Evolutionary conservation across 2,888 invertebrate genomes (phyloP), one percentile per base, ranked within the genome.

Genomic region (Barypeithes pellucidus): DNA sequence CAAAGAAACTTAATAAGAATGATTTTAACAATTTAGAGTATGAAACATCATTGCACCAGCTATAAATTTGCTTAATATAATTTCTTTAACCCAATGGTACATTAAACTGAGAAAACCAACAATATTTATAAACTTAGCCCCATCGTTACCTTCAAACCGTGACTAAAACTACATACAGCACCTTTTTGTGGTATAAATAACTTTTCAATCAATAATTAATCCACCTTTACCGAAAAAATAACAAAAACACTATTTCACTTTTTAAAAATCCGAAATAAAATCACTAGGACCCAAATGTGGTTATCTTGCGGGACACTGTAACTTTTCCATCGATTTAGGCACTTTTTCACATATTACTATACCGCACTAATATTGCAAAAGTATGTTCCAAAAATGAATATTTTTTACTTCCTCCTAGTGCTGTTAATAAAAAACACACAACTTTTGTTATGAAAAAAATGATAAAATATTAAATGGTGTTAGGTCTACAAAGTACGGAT

Each of bases 381-480:
- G 71, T 71, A 71, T 71, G 71, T 71, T 71, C 67, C 61, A 54
- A 54, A 50, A 33, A 45, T 9, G 41, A 52, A 54, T 72, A 72
- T 67, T 72, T 72, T 67, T 54, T 18, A 67, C 67, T 67, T 33
- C 24, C 33, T 22, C 16, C 18, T 59, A 4, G 7, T 24, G 29
- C 20, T 22, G 36, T 36, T 60, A 47, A 36, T 50, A 65, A 41
- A 29, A 36, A 36, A 39, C 68, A 69, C 69, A 69, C n/a, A 33
- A 61, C 11, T 52, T 43, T 61, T 43, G 16, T 9, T 22, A 24
- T 24, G 43, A 57, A 57, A 16, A 16, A 14, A n/a, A 18, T 57
- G 33, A 11, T 33, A 9, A 33, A 57, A 57, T 57, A 57, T 14
- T 29, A 43, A 3, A 33, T n/a, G 33, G 33, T 33, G 54, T 57